Base-by-base conservation (phyloP, 1,140 invertebrate genomes). In the Eupristina koningsbergeri region DNA sequence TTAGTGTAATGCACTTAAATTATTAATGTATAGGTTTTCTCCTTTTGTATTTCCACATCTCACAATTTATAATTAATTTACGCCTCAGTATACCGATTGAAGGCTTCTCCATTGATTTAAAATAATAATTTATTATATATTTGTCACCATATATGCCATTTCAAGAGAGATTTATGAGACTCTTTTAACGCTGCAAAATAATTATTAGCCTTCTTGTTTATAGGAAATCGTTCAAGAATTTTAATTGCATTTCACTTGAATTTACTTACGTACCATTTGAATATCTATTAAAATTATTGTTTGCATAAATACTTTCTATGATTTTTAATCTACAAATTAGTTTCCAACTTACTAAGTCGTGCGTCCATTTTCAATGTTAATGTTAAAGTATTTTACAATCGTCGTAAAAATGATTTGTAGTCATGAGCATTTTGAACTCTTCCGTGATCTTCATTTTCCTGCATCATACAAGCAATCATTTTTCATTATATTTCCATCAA, bases 321-420 rank as follows among this genome's bases (percentile, higher is more conserved):
- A 19, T 50, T 53, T 80, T 80, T 53, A 80, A 80, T 80, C 53
- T 53, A 26, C 31, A 80, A 80, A 80, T 80, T 69, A 71, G 64
- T 80, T 67, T 36, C 47, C n/a, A 71, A 76, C n/a, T 80, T 80
- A 80, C 78, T 80, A 71, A 67, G 31, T 71, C 64, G 47, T 53
- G 17, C 8, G 17, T 47, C 3, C 9, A n/a, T 36, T 50, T 39
- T 31, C n/a, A 34, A 80, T 53, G 41, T 58, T 80, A 71, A 80
- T 47, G 45, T 39, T 53, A 53, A 71, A 69, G 9, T 53, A 58
- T 53, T 80, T 26, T 71, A 58, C 67, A 80, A 74, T 81, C 53
- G 47, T 81, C 80, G 69, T 81, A 61, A 81, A 81, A 74, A 31
- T 81, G 67, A 81, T 81, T 81, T 36, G 71, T 71, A 39, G n/a